phyloP scores from a whole-genome alignment of 1,140 invertebrate species.

The Nymphalis io region DNA sequence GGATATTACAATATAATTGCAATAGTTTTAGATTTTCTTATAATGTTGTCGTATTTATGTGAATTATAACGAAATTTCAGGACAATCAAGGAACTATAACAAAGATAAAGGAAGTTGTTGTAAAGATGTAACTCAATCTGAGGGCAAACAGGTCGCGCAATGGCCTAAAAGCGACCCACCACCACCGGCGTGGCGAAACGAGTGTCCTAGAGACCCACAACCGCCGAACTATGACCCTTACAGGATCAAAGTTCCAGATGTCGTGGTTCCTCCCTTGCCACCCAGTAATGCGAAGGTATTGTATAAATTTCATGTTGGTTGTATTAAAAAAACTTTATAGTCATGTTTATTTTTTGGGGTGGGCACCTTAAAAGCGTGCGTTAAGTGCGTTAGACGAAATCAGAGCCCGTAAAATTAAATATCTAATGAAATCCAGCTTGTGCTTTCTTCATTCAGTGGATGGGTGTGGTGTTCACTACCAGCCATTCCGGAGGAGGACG shows the following conservation, averaged over 20 bases:
- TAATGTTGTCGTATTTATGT: no score
- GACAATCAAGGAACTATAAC: conserved; percentile 41
- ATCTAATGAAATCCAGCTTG: conserved; percentile 76
- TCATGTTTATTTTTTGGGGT: background rate
- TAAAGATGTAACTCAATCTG: conserved; percentile 51
- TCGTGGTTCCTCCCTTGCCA: conserved; percentile 61
- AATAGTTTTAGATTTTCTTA: no score
- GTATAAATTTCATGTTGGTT: background rate
- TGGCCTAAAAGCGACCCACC: conserved; percentile 58
- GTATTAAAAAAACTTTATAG: background rate
- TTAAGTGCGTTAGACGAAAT: conserved; percentile 75
- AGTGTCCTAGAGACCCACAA: conserved; percentile 54
- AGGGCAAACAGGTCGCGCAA: conserved; percentile 54
- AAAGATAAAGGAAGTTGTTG: conserved; percentile 52
- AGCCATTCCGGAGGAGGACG: conserved; percentile 33
- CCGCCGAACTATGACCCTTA: conserved; percentile 69
- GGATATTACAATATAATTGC: no score
- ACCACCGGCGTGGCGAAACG: conserved; percentile 48
- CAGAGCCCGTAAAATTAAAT: conserved; percentile 67
- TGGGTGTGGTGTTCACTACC: conserved; percentile 49
- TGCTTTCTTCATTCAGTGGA: conserved; percentile 75
- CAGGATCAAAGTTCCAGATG: conserved; percentile 65
- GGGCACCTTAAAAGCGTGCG: conserved; percentile 25
- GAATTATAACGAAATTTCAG: conserved; percentile 35
- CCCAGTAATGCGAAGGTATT: conserved; percentile 66